Evolutionary conservation across 2,888 invertebrate species (phyloP), one percentile per base, ranked within the genome.

Genomic region (Oligia strigilis): DNA sequence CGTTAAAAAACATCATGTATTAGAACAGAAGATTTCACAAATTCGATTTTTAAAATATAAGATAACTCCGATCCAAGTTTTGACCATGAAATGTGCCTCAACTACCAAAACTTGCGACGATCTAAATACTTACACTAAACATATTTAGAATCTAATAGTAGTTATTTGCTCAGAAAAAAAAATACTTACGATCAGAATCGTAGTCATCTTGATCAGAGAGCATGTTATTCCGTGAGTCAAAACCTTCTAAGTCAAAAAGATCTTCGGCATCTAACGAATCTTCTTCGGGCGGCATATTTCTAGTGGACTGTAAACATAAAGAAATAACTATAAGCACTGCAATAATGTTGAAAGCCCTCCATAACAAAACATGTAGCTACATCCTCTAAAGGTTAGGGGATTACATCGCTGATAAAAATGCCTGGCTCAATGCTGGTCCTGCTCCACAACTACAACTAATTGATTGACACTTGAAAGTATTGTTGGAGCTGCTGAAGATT

Each of bases 191-290:
- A 94, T 98, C 98, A 70, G 98, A 98, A 94, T 98, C 98, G 87
- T 98, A 98, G 87, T 98, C 98, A 80, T 98, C 98, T 87, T 97
- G 97, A 92, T 98, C 98, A n/a, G 97, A 97, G 67, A 92, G 93
- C 91, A 96, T 95, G 82, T 95, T 95, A 86, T 95, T 93, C 69
- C 92, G 94, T 0, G 96, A 95, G 89, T 98, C 98, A 95, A 97
- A 97, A 74, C 98, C 98, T 93, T 99, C 99, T 89, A 99, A 96
- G 89, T 98, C 98, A 92, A 99, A 99, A 83, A 99, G 96, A 80
- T 98, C 98, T 94, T 98, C 98, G 19, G 98, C 97, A 89, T 98
- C 98, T 80, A 97, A 94, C 0, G 96, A 97, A 89, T 97, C 96
- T 78, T 97, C 97, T 89, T 97, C 97, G 5, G 94, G 93, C 2